A percentile compares a stretch with the other conserved stretches of the same genome.
phyloP scores from a whole-genome alignment of 2,113 vertebrate genomes.

The Chloropsis cyanopogon region DNA sequence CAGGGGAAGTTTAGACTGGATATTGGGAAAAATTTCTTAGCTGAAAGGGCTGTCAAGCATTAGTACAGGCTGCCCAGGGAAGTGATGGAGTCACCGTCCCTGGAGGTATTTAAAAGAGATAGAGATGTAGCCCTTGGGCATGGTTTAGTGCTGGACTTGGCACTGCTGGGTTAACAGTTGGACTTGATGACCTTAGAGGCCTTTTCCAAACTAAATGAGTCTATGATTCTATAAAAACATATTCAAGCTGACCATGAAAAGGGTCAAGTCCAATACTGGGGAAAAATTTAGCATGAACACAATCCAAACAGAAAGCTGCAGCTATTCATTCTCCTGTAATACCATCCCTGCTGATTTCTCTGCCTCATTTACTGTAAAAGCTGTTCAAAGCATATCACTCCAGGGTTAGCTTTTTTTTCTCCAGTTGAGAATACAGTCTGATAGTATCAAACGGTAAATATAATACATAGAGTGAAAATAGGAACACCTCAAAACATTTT shows the following conservation, averaged over 20 bases:
- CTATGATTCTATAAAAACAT: background rate
- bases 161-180: background rate
- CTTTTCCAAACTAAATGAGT: background rate
- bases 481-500: background rate
- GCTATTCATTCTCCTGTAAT: background rate
- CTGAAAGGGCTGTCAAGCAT: background rate
- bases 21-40: background rate
- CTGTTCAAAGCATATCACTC: background rate
- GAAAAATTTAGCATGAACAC: background rate
- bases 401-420: background rate
- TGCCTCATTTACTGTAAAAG: conserved; percentile 7
- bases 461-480: background rate
- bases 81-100: background rate
- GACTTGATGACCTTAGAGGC: background rate
- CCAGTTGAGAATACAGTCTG: background rate
- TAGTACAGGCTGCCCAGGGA: background rate
- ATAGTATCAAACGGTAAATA: background rate
- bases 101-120: background rate
- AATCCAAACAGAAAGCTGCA: background rate
- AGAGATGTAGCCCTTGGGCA: background rate
- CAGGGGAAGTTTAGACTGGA: background rate
- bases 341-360: conserved; percentile 7
- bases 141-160: background rate
- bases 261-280: background rate
- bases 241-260: background rate